Percentiles rank a stretch among this genome's conserved stretches.
These are phyloP conservation scores for Cyphomyrmex costatus DNA, from an alignment of 1,140 invertebrate species.

Conservation along the genomic window DNA sequence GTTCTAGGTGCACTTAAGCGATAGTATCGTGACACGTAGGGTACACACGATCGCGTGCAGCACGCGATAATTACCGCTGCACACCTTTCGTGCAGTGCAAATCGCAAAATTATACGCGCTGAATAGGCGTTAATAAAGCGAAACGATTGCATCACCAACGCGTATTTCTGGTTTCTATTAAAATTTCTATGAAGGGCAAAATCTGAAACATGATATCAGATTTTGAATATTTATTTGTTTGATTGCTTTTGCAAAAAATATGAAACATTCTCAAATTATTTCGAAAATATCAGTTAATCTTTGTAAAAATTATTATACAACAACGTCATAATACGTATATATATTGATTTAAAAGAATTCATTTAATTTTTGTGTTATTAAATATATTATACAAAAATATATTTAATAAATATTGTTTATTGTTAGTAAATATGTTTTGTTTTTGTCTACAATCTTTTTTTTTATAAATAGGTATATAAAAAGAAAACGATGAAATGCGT, in stretches of 20 bases:
- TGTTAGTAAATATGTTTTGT: background rate
- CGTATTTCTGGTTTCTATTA: slow-evolving; percentile 8
- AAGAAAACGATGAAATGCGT: background rate
- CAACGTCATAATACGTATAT: background rate
- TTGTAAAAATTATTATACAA: background rate
- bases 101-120: slow-evolving; percentile 52
- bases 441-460: background rate
- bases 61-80: slow-evolving; percentile 58
- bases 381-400: background rate
- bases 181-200: background rate
- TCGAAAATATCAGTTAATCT: background rate
- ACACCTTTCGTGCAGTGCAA: slow-evolving; percentile 34
- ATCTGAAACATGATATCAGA: background rate
- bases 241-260: background rate
- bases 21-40: slow-evolving; percentile 39
- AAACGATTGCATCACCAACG: slow-evolving; percentile 10
- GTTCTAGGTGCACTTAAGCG: slow-evolving; percentile 29
- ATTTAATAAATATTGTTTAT: background rate
- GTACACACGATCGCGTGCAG: slow-evolving; percentile 39
- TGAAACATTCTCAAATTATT: background rate
- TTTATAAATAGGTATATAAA: background rate
- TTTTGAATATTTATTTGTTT: background rate
- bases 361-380: background rate
- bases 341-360: background rate
- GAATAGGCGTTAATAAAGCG: slow-evolving; percentile 53